Percentiles rank a stretch among this genome's conserved stretches.
Conservation (phyloP, 2,888 invertebrate genomes). For the Tromatobia lineatoria region DNA sequence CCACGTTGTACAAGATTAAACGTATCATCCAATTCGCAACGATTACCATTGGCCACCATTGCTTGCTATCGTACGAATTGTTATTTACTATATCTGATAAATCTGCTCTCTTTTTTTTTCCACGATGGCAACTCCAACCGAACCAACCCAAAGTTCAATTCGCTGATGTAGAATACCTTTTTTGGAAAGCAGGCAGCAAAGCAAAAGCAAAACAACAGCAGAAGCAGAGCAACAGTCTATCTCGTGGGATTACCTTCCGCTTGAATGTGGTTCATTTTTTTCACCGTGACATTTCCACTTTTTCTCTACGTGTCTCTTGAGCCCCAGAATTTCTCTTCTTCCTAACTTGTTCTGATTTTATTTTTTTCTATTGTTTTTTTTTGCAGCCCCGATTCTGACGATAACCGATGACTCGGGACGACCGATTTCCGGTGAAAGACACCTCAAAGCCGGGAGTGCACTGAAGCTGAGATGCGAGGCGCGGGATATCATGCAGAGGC, state of each 20-base stretch:
- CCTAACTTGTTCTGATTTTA: background rate
- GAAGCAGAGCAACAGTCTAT: constrained; percentile 36
- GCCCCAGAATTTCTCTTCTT: background rate
- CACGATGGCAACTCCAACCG: constrained; percentile 35
- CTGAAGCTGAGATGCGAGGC: constrained; percentile 87
- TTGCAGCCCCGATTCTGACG: constrained; percentile 87
- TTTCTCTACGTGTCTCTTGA: background rate
- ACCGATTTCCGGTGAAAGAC: constrained; percentile 87
- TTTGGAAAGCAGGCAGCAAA: constrained; percentile 27
- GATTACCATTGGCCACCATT: constrained; percentile 57
- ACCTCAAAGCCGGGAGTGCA: constrained; percentile 88
- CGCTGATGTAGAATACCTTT: constrained; percentile 21
- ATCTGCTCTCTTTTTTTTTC: constrained; percentile 35
- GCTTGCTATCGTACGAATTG: constrained; percentile 36
- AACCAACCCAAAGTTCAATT: constrained; percentile 8
- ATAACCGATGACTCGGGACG: constrained; percentile 88
- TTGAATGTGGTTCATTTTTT: constrained; percentile 66
- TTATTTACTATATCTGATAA: constrained; percentile 35
- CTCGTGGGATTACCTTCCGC: constrained; percentile 32
- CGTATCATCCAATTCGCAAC: constrained; percentile 65
- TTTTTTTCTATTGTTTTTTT: constrained; percentile 25
- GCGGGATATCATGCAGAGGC: constrained; percentile 82
- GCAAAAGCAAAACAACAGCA: constrained; percentile 33
- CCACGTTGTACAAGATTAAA: constrained; percentile 57
- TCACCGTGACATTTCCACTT: constrained; percentile 19